Base-by-base conservation (phyloP, 2,888 invertebrate species). In the Trichogramma evanescens region DNA sequence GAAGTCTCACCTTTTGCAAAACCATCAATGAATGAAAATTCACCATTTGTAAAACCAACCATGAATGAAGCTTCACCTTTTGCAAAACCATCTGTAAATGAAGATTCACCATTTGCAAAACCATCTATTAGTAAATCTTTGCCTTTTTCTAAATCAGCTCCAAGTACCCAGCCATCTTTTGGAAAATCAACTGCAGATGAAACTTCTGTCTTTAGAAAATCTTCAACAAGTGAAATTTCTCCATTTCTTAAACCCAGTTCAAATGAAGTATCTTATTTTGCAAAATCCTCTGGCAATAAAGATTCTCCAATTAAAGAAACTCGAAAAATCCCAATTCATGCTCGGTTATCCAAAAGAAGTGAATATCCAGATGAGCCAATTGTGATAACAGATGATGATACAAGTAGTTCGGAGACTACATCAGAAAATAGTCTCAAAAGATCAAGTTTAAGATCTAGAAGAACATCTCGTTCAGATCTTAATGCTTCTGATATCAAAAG, bases 401-500 rank as follows among this genome's bases (percentile, higher is more conserved):
- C 9, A 9, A n/a, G n/a, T 9, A 9, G 9, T 45, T 40, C 50
- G 39, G 39, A 39, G 4, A 50, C 39, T 5, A 38, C 38, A 38
- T n/a, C 50, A n/a, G 39, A 50, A 50, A 26, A 50, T 1, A 5
- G 4, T 13, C 10, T 13, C 5, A 48, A 6, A 48, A 48, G 26
- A 48, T 13, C 4, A 9, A 10, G 4, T 10, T 13, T 26, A 10
- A 48, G 26, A 48, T 4, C 48, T 48, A 48, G 26, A n/a, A 48
- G 48, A 10, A 26, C 10, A 48, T 10, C 48, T 48, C 10, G 26
- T 6, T 48, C 48, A 10, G 5, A 10, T 48, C 6, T 6, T 48
- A 10, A 10, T 39, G 9, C 9, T 10, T 38, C 4, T 43, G 60
- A 61, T 39, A 52, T 62, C 26, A 61, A 68, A 50, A 66, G 67